phyloP scores from a whole-genome alignment of 2,113 vertebrate genomes.

The Dipodomys merriami region DNA sequence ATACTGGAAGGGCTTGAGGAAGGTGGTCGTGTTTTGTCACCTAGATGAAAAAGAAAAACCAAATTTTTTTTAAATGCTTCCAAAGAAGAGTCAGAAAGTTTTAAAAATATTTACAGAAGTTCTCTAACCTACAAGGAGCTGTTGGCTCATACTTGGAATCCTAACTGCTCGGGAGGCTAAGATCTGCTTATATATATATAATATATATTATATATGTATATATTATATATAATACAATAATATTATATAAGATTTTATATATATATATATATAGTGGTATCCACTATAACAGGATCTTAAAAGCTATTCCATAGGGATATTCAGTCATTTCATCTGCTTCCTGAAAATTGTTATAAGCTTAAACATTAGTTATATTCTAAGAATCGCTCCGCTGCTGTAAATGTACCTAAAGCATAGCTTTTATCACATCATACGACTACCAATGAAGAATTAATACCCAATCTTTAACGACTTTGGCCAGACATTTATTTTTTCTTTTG shows the following conservation, averaged over 20 bases:
- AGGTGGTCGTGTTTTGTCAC: conserved; percentile 87
- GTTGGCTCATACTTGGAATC: no score
- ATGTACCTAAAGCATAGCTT: neutral
- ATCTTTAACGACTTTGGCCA: neutral
- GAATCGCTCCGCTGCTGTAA: neutral
- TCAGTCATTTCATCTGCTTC: neutral
- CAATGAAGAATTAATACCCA: neutral
- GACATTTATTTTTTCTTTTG: no score
- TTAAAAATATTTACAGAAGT: neutral
- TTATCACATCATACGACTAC: no score
- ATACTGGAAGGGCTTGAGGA: conserved; percentile 88
- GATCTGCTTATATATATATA: no score
- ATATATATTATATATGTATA: no score
- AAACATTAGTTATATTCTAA: neutral
- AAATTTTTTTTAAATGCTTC: conserved; percentile 12
- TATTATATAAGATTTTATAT: no score
- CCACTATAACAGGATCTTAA: neutral
- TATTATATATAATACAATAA: no score
- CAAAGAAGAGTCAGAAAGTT: conserved; percentile 17
- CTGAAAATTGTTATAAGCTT: neutral
- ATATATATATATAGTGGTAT: no score
- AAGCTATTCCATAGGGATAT: neutral
- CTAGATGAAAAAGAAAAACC: conserved; percentile 71
- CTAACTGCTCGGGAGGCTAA: no score
- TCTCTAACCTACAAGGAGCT: conserved; percentile 12